phyloP scores from a whole-genome alignment of 2,888 invertebrate species.

The Diplazon laetatorius region DNA sequence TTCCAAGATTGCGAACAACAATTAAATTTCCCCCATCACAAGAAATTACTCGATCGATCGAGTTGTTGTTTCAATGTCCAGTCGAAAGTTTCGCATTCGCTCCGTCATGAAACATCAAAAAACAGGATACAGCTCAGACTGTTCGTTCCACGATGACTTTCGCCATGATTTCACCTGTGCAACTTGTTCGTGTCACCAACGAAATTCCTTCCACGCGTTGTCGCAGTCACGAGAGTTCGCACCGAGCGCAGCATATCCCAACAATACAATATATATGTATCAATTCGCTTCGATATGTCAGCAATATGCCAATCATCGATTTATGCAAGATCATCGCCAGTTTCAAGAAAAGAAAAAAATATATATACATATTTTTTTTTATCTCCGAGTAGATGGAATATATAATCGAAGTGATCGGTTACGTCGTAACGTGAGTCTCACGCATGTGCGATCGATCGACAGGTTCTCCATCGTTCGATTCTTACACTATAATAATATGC shows the following conservation, averaged over 20 bases:
- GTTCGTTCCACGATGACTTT: neutral
- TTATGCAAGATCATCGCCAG: conserved; percentile 55
- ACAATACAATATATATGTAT: conserved; percentile 58
- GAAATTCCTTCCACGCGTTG: no score
- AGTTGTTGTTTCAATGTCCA: no score
- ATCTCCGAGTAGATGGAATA: conserved; percentile 28
- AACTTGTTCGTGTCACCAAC: neutral
- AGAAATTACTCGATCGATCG: no score
- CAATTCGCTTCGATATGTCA: conserved; percentile 61
- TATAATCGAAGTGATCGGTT: conserved; percentile 50
- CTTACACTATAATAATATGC: conserved; percentile 48
- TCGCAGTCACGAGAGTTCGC: no score
- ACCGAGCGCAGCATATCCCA: no score
- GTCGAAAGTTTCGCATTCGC: no score
- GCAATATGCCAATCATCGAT: conserved; percentile 62
- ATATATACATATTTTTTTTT: no score
- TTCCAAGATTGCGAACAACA: no score
- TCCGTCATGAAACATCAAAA: no score
- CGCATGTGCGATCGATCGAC: conserved; percentile 59
- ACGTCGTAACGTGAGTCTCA: conserved; percentile 30
- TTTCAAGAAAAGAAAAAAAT: conserved; percentile 36
- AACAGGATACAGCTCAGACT: no score
- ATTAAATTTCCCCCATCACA: no score
- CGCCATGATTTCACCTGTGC: conserved; percentile 28
- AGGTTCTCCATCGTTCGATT: conserved; percentile 50